Conservation (phyloP, 2,113 vertebrate genomes). For the Odontophorus gujanensis region DNA sequence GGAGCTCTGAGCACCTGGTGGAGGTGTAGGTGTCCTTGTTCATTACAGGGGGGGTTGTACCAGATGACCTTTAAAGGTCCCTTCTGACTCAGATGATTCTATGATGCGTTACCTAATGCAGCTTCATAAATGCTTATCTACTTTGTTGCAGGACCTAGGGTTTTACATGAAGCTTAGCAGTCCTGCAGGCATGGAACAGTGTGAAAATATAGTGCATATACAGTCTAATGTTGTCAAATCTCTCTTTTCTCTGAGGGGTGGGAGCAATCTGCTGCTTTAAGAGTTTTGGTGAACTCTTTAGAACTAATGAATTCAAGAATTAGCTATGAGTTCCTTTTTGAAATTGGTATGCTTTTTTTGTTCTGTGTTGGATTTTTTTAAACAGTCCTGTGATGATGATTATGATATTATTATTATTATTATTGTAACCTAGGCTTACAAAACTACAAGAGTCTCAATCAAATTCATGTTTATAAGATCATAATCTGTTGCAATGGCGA, state of each 20-base stretch:
- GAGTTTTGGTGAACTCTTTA: accelerated
- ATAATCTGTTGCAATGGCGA: neutral
- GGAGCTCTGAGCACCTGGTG: neutral
- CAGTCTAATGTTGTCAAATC: neutral
- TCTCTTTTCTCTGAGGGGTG: neutral
- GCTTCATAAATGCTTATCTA: neutral
- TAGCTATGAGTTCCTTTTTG: neutral
- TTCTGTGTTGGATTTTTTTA: neutral
- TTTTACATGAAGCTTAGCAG: neutral
- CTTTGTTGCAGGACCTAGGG: neutral
- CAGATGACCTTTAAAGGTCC: neutral
- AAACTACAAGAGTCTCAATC: neutral
- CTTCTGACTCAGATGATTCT: neutral
- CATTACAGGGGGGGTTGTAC: neutral
- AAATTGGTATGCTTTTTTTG: too few species aligned
- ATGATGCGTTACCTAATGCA: neutral
- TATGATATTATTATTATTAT: too few species aligned
- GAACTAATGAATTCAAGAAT: neutral
- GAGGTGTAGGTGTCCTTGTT: neutral
- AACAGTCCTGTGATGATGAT: neutral
- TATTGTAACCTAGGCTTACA: neutral
- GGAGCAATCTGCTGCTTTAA: neutral
- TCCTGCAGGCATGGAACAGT: neutral
- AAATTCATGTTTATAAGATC: neutral
- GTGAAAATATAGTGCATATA: neutral